Percentiles rank a stretch among this genome's conserved stretches.
These are phyloP conservation scores for Ornithoptera priamus DNA, from an alignment of 2,888 invertebrate species.

Conservation along the genomic window DNA sequence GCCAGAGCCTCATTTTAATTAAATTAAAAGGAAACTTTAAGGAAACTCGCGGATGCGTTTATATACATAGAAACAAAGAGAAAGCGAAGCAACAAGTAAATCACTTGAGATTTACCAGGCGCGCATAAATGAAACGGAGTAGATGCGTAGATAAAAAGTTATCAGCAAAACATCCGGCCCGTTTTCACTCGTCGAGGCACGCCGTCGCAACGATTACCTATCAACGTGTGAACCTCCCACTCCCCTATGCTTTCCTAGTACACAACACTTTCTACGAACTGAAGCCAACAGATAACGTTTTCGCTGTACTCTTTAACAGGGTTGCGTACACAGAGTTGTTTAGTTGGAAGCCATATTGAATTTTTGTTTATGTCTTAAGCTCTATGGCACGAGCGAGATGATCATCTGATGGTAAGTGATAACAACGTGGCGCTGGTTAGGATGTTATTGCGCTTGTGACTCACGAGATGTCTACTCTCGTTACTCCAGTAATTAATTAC, in stretches of 20 bases:
- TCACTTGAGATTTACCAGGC: constrained; percentile 41
- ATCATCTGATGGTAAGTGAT: too few relatives aligned
- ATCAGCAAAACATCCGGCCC: constrained; percentile 62
- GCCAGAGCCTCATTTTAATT: too few relatives aligned
- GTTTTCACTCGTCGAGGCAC: constrained; percentile 64
- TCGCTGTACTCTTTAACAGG: constrained; percentile 32
- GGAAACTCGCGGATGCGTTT: too few relatives aligned
- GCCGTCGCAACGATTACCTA: constrained; percentile 53
- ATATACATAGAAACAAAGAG: constrained; percentile 7
- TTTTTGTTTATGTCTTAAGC: too few relatives aligned
- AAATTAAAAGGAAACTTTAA: too few relatives aligned
- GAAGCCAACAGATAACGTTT: constrained; percentile 42
- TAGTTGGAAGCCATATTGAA: too few relatives aligned
- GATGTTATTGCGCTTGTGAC: too few relatives aligned
- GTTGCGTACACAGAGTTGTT: too few relatives aligned
- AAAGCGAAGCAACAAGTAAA: constrained; percentile 15
- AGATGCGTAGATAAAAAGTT: constrained; percentile 58
- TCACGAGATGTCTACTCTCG: too few relatives aligned
- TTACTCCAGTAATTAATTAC: too few relatives aligned
- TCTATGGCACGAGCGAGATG: too few relatives aligned
- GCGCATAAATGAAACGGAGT: constrained; percentile 43
- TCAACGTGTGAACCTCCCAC: constrained; percentile 63
- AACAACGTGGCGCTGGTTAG: too few relatives aligned
- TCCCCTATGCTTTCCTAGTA: constrained; percentile 59
- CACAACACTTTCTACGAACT: constrained; percentile 33